Conservation (phyloP, 1,140 invertebrate genomes). For the Elymnias hypermnestra region DNA sequence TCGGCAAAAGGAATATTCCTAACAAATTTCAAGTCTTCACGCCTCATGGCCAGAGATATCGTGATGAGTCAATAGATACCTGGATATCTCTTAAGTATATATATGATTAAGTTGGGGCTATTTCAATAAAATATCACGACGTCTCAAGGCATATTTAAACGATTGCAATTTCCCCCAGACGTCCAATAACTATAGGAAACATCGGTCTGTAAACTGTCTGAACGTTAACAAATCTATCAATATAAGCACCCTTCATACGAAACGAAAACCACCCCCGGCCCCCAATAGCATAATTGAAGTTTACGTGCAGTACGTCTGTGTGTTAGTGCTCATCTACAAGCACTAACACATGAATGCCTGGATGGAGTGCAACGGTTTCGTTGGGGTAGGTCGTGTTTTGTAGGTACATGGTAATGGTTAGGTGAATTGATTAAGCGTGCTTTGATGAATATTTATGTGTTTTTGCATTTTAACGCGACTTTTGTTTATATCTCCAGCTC, state of each 20-base stretch:
- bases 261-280: constrained; percentile 25
- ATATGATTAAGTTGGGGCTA: too few species aligned
- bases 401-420: constrained; percentile 12
- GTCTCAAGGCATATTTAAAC: background rate
- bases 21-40: too few species aligned
- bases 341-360: constrained; percentile 22
- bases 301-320: constrained; percentile 34
- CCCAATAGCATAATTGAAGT: constrained; percentile 44
- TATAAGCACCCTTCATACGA: constrained; percentile 26
- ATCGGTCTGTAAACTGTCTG: constrained; percentile 23
- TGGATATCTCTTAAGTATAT: too few species aligned
- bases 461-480: too few species aligned
- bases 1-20: too few species aligned
- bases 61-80: too few species aligned
- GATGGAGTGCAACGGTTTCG: constrained; percentile 30
- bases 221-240: constrained; percentile 24
- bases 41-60: too few species aligned
- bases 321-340: constrained; percentile 36
- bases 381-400: constrained; percentile 45
- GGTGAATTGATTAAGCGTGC: constrained; percentile 10
- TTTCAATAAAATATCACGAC: too few species aligned
- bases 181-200: constrained; percentile 15
- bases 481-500: too few species aligned
- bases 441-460: constrained; percentile 4
- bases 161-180: constrained; percentile 6